Evolutionary conservation across 2,113 vertebrate species (phyloP).

Genomic region (Struthidea cinerea): DNA sequence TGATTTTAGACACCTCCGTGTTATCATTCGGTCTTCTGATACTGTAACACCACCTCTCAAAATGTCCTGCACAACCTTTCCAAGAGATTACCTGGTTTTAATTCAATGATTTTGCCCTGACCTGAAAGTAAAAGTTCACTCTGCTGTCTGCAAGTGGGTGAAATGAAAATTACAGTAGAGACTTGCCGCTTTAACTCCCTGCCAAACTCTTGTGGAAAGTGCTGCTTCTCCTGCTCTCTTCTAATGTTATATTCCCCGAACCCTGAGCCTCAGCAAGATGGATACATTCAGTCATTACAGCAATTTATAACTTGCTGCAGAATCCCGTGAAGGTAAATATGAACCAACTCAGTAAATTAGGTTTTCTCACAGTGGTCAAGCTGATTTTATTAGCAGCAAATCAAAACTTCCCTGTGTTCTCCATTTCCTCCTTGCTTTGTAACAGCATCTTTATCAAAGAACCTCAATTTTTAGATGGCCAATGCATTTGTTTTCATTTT

Average conservation of each 20-base stretch:
- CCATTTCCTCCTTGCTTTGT: background rate
- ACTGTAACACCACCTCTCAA: background rate
- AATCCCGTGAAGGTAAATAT: background rate
- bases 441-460: background rate
- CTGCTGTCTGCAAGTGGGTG: background rate
- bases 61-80: background rate
- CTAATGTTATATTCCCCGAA: background rate
- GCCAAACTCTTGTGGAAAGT: background rate
- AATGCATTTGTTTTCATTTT: background rate
- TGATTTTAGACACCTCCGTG: background rate
- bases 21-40: background rate
- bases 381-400: background rate
- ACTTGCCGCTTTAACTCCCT: background rate
- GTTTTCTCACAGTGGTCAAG: background rate
- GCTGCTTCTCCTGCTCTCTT: background rate
- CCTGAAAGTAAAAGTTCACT: background rate
- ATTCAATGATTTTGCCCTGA: background rate
- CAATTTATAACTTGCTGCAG: background rate
- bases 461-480: background rate
- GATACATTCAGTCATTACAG: background rate
- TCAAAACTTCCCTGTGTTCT: background rate
- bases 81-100: background rate
- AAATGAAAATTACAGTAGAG: background rate
- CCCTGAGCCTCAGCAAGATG: background rate
- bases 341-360: background rate